Base-by-base conservation (phyloP, 1,140 invertebrate genomes). In the Lepidurus apus region DNA sequence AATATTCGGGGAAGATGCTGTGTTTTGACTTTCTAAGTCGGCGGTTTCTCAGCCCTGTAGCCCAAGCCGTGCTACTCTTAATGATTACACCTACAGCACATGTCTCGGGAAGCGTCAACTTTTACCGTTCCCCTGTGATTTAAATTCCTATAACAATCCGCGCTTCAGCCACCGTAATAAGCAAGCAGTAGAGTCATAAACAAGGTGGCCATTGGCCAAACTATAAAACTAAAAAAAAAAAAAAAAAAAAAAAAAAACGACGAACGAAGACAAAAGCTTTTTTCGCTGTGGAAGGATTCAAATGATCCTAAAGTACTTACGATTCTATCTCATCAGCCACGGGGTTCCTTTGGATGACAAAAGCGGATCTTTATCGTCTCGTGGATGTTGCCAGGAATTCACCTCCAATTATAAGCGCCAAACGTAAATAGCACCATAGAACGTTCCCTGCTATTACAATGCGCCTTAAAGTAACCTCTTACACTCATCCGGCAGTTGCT, bases 61-160 rank as follows among this genome's bases (percentile, higher is more conserved):
- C 17, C 8, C 6, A 65, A 9, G 53, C 13, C 53, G 53, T 10
- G 45, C 45, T 1, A 10, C 45, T 47, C 53, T 21, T 65, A 65
- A 65, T 65, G 53, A 65, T 65, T 65, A 65, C 53, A 65, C 13
- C 17, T 65, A 13, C 13, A 65, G 53, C 53, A 65, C 21, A 17
- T 65, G 53, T 65, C 53, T 7, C 53, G 21, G 53, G 53, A 13
- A 13, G 53, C 53, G 53, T 65, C 53, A 65, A 65, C 53, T 9
- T 65, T 65, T 17, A 65, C 53, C 53, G 53, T 65, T 65, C 9
- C 53, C 53, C 13, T 9, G 53, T 65, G 53, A 65, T 65, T 65
- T 65, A 65, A 65, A 65, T 65, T 65, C 53, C 17, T 65, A 11
- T 65, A 65, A 65, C 53, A 65, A 65, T 65, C 53, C 53, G 13